These are phyloP conservation scores for Anastrepha ludens DNA, from an alignment of 1,140 invertebrate species.

Conservation along the genomic window DNA sequence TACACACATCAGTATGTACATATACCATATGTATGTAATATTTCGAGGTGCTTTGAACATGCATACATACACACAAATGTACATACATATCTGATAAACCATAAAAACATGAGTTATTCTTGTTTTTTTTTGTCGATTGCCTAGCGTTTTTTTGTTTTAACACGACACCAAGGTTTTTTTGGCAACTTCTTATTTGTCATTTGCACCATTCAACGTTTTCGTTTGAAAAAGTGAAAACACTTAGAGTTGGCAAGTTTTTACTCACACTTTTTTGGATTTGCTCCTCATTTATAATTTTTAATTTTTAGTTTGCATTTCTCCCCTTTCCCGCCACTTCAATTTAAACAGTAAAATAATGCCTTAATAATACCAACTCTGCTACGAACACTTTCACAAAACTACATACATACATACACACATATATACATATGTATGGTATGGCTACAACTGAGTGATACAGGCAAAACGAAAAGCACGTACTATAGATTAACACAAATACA, in stretches of 20 bases:
- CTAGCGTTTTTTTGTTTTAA: background rate
- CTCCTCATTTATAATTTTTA: slow-evolving; percentile 17
- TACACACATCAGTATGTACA: background rate
- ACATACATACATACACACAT: background rate
- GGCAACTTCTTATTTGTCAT: background rate
- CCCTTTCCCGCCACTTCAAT: background rate
- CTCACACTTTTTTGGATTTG: background rate
- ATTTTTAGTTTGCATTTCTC: background rate
- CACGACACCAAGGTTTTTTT: background rate
- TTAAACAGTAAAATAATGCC: slow-evolving; percentile 13
- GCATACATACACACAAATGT: background rate
- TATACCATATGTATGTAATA: too few relatives aligned
- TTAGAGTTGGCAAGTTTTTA: background rate
- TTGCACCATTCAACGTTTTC: background rate
- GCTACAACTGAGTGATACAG: background rate
- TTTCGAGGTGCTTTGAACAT: background rate
- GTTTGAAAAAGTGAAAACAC: slow-evolving; percentile 38
- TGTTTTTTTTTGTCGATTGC: background rate
- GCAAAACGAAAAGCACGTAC: slow-evolving; percentile 19
- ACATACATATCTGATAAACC: background rate
- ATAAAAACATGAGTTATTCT: background rate
- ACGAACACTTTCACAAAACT: slow-evolving; percentile 47
- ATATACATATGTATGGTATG: background rate
- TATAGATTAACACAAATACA: slow-evolving; percentile 23
- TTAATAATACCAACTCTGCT: background rate